These are phyloP conservation scores for Drosophila sordidula DNA, from an alignment of 2,888 invertebrate species.

Conservation along the genomic window DNA sequence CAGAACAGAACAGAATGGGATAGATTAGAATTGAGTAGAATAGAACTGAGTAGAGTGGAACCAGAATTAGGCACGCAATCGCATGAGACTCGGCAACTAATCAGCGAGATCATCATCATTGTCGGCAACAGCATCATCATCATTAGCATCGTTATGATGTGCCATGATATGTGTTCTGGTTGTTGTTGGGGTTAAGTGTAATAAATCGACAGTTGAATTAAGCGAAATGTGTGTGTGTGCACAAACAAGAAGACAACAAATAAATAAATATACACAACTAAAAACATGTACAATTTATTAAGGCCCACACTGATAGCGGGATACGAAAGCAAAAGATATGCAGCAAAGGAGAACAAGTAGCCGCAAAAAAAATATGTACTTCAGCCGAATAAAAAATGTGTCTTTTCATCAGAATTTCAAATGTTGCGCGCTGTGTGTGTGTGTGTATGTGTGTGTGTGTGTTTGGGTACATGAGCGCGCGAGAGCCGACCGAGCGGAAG, in stretches of 20 bases:
- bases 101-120: constrained; percentile 40
- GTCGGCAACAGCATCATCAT: constrained; percentile 42
- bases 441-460: constrained; percentile 42
- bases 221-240: constrained; percentile 48
- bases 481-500: constrained; percentile 69
- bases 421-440: constrained; percentile 47
- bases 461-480: constrained; percentile 67
- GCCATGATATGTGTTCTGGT: constrained; percentile 26
- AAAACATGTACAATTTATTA: constrained; percentile 14
- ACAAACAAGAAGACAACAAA: constrained; percentile 10
- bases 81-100: constrained; percentile 57
- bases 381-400: constrained; percentile 70
- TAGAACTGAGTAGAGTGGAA: constrained; percentile 22
- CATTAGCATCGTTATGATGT: constrained; percentile 31
- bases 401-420: constrained; percentile 80
- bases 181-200: constrained; percentile 64
- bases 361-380: constrained; percentile 35
- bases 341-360: not conserved
- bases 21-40: constrained; percentile 14
- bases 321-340: constrained; percentile 18
- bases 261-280: constrained; percentile 19
- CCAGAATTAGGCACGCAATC: constrained; percentile 63
- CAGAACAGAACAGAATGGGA: constrained; percentile 1
- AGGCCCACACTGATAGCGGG: not conserved
- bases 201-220: constrained; percentile 78